Evolutionary conservation across 2,113 vertebrate genomes (phyloP).

Genomic region (Pangasianodon gigas): DNA sequence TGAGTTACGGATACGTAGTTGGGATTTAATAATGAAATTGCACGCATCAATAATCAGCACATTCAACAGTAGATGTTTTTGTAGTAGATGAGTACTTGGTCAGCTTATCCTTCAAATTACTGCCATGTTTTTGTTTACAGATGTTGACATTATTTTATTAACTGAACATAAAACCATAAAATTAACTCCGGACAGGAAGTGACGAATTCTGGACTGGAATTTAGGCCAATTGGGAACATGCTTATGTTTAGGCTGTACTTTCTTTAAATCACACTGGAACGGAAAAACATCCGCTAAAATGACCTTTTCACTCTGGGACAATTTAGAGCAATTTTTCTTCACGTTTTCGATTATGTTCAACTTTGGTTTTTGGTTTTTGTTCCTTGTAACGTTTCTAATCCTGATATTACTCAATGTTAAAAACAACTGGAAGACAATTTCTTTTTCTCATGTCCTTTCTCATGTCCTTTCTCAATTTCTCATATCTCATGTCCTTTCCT

Average conservation of each 20-base stretch:
- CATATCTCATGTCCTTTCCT: background rate
- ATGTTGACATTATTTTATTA: background rate
- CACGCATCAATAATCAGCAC: background rate
- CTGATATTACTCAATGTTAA: too few species aligned
- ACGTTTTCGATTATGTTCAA: too few species aligned
- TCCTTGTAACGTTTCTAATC: too few species aligned
- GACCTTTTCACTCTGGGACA: background rate
- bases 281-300: too few species aligned
- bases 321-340: background rate
- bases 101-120: background rate
- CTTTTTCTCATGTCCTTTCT: too few species aligned
- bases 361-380: too few species aligned
- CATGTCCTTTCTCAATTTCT: background rate
- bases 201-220: too few species aligned
- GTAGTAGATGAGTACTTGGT: background rate
- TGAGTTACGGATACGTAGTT: too few species aligned
- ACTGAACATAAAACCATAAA: background rate
- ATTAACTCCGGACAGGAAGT: too few species aligned
- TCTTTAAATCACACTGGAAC: background rate
- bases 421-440: too few species aligned
- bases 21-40: background rate
- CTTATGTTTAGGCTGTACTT: too few species aligned
- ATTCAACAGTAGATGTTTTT: background rate
- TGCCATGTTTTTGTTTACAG: background rate
- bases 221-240: too few species aligned